Evolutionary conservation across 1,140 invertebrate genomes (phyloP).

Genomic region (Polypedilum pembai): DNA sequence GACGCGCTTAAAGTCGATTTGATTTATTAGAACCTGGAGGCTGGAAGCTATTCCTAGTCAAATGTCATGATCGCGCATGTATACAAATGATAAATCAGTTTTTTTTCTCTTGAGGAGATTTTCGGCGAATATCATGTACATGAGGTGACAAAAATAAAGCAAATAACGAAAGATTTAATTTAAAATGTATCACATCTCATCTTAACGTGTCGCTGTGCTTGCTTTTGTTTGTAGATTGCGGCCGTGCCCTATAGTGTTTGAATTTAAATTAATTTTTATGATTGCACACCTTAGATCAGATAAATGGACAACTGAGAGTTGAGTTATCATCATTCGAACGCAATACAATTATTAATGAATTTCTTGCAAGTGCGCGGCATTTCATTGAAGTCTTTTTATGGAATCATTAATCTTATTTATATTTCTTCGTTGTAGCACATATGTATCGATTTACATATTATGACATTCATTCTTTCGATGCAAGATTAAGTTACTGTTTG

Average conservation of each 20-base stretch:
- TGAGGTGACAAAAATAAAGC: neutral
- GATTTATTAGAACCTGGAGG: neutral
- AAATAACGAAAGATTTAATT: neutral
- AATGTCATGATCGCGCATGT: too few relatives aligned
- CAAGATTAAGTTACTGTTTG: too few relatives aligned
- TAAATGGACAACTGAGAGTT: too few relatives aligned
- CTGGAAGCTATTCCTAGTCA: neutral
- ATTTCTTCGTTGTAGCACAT: neutral
- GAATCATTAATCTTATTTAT: neutral
- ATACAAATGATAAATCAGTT: too few relatives aligned
- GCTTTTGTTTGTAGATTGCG: too few relatives aligned
- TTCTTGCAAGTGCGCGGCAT: neutral
- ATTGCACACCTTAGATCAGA: neutral
- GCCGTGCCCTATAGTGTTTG: neutral
- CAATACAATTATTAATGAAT: slow-evolving; percentile 7
- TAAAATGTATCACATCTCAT: slow-evolving; percentile 13
- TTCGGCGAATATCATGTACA: too few relatives aligned
- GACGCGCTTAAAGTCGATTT: neutral
- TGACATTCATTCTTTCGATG: neutral
- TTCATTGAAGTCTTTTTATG: neutral
- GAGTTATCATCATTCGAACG: neutral
- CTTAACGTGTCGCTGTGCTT: neutral
- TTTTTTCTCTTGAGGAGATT: too few relatives aligned
- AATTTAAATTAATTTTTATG: slow-evolving; percentile 1
- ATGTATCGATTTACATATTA: neutral